Evolutionary conservation across 2,888 invertebrate genomes (phyloP).

Genomic region (Campoletis raptor): DNA sequence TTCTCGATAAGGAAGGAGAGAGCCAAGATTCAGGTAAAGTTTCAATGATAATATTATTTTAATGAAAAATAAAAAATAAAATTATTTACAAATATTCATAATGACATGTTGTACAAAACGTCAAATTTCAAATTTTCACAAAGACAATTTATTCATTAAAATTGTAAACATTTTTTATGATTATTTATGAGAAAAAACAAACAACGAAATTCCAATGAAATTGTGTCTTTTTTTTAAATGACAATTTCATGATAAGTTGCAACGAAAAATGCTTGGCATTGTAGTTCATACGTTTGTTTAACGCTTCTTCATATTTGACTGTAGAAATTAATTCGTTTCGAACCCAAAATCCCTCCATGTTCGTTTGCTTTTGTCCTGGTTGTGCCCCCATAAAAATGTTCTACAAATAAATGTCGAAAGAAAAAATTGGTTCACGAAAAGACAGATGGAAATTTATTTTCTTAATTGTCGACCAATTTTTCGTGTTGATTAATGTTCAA

Average conservation of each 20-base stretch:
- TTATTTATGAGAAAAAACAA: neutral
- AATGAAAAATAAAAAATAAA: neutral
- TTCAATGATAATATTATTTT: slow-evolving; percentile 2
- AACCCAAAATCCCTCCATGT: neutral
- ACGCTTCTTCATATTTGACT: neutral
- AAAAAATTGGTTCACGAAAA: slow-evolving; percentile 21
- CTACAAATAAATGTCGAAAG: neutral
- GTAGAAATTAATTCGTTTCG: neutral
- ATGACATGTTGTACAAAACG: neutral
- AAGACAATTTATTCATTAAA: neutral
- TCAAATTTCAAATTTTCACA: neutral
- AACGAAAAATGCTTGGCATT: slow-evolving; percentile 13
- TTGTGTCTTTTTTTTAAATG: neutral
- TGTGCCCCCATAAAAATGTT: neutral
- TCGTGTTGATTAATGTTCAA: neutral
- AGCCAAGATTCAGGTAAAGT: slow-evolving; percentile 74
- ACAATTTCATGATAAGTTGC: neutral
- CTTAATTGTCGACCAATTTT: neutral
- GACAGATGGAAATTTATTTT: neutral
- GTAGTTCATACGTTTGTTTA: neutral
- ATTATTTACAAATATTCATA: neutral
- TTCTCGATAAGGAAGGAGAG: slow-evolving; percentile 87
- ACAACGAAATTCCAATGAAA: neutral
- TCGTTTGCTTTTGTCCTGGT: neutral
- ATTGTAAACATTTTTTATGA: neutral